phyloP scores from a whole-genome alignment of 2,113 vertebrate species.

The Macrotus californicus region DNA sequence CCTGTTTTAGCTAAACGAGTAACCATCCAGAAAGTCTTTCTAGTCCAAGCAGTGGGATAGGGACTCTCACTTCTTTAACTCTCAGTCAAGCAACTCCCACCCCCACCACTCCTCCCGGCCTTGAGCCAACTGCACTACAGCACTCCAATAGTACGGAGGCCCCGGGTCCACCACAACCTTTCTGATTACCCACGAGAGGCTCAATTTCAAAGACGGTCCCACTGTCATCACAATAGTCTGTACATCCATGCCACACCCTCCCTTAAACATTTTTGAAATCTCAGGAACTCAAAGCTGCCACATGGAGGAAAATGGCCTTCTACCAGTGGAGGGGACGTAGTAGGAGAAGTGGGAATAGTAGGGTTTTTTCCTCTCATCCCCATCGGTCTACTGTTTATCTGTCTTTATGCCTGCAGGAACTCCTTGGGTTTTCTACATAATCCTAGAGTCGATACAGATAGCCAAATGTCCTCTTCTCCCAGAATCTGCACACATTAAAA shows the following conservation, averaged over 20 bases:
- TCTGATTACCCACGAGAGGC: not conserved
- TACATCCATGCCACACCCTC: not conserved
- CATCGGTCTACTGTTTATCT: not conserved
- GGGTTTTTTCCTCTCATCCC: not conserved
- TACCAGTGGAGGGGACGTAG: not conserved
- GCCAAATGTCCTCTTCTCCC: not conserved
- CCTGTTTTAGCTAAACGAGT: not conserved
- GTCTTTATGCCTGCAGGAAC: not conserved
- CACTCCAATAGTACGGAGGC: not conserved
- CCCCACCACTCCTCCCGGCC: not conserved
- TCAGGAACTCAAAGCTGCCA: not conserved
- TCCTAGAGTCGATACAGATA: not conserved
- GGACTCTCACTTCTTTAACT: not conserved
- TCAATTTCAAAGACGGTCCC: not conserved
- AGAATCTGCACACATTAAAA: not conserved
- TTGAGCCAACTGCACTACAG: not conserved
- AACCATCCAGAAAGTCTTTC: not conserved
- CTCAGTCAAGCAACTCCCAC: not conserved
- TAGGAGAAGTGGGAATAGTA: not conserved
- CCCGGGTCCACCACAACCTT: not conserved
- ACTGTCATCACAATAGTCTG: not conserved
- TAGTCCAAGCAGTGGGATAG: not conserved
- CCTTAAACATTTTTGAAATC: conserved; percentile 5
- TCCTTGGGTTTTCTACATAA: not conserved
- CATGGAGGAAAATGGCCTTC: not conserved